A percentile compares a stretch with the other conserved stretches of the same genome.
Evolutionary conservation across 2,888 invertebrate genomes (phyloP).

Genomic region (Drosophila fungiperda): DNA sequence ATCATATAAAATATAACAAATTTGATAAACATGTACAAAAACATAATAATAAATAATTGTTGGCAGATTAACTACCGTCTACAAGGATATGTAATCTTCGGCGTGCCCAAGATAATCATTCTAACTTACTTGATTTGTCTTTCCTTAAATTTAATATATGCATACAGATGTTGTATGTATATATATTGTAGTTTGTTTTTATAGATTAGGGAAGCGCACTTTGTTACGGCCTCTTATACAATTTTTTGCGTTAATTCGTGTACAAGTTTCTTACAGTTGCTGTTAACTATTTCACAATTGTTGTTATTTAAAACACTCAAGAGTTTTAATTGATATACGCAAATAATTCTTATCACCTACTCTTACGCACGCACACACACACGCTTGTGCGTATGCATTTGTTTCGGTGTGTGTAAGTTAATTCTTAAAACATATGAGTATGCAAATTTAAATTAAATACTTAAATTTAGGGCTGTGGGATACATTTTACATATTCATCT

Average conservation of each 20-base stretch:
- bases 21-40: neutral
- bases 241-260: constrained; percentile 27
- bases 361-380: neutral
- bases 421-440: constrained; percentile 57
- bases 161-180: constrained; percentile 23
- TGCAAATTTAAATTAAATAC: constrained; percentile 36
- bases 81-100: neutral
- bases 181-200: constrained; percentile 28
- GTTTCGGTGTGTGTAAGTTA: neutral
- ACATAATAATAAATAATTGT: neutral
- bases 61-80: neutral
- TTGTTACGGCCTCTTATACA: constrained; percentile 59
- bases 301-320: constrained; percentile 32
- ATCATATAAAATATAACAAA: neutral
- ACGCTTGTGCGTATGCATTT: neutral
- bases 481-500: constrained; percentile 12
- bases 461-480: constrained; percentile 27
- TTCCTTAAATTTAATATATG: constrained; percentile 22
- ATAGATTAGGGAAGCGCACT: constrained; percentile 72
- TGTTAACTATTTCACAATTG: constrained; percentile 71
- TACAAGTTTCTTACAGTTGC: constrained; percentile 47
- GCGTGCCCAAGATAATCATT: neutral
- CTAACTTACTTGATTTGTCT: constrained; percentile 23
- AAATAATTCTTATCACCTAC: constrained; percentile 18
- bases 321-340: constrained; percentile 11